These are phyloP conservation scores for Amazona guildingii DNA, from an alignment of 2,113 vertebrate species.

Conservation along the genomic window DNA sequence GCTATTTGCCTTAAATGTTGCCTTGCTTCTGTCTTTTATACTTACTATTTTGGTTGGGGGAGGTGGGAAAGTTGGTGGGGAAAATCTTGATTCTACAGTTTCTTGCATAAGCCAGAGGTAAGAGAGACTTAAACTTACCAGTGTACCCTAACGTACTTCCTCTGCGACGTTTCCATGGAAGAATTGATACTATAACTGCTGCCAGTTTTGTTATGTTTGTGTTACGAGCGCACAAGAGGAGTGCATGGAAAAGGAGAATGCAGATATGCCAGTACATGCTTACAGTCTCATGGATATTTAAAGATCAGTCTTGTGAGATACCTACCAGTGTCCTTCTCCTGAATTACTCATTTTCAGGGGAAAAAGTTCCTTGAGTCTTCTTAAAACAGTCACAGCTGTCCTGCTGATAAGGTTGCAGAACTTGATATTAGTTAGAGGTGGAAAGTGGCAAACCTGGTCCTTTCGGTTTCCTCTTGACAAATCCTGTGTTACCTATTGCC, in stretches of 20 bases:
- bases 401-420: neutral
- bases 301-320: neutral
- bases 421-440: neutral
- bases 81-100: neutral
- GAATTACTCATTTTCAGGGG: neutral
- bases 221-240: neutral
- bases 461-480: neutral
- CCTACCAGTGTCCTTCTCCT: neutral
- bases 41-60: neutral
- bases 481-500: neutral
- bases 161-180: neutral
- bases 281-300: neutral
- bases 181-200: neutral
- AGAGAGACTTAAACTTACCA: neutral
- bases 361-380: neutral
- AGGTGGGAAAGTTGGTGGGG: neutral
- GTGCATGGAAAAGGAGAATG: neutral
- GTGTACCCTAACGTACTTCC: neutral
- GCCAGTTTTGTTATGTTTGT: neutral
- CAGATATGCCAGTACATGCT: neutral
- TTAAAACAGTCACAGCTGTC: neutral
- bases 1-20: neutral
- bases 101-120: neutral
- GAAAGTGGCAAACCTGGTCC: neutral
- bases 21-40: neutral